A percentile compares a stretch with the other conserved stretches of the same genome.
phyloP scores from a whole-genome alignment of 2,888 invertebrate species.

The Tinea trinotella region DNA sequence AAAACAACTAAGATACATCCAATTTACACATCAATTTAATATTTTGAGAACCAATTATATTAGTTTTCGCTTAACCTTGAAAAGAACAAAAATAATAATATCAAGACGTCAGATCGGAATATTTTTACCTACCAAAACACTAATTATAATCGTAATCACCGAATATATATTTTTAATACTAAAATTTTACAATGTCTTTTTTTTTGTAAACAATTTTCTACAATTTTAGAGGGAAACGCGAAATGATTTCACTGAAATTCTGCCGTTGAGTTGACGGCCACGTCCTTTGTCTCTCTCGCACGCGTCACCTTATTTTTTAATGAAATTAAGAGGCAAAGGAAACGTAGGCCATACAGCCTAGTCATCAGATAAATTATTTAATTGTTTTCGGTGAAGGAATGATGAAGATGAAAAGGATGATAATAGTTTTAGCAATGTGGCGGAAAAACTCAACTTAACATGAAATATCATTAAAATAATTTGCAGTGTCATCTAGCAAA shows the following conservation, averaged over 20 bases:
- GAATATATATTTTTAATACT: background rate
- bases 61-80: conserved; percentile 46
- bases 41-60: conserved; percentile 35
- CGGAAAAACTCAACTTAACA: too few species aligned
- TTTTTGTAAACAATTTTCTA: background rate
- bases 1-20: background rate
- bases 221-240: background rate
- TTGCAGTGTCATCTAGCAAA: too few species aligned
- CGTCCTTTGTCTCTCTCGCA: conserved; percentile 13
- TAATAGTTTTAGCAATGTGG: too few species aligned
- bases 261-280: background rate
- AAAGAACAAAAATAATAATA: conserved; percentile 36
- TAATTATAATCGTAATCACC: background rate
- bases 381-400: too few species aligned
- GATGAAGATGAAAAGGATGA: too few species aligned
- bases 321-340: too few species aligned
- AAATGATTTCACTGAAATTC: background rate
- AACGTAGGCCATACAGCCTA: too few species aligned
- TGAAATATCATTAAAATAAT: too few species aligned
- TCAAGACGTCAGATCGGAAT: background rate
- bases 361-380: too few species aligned
- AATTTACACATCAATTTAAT: conserved; percentile 5
- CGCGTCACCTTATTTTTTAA: conserved; percentile 4
- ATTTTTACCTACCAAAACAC: conserved; percentile 42
- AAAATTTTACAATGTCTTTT: background rate